Percentiles rank a stretch among this genome's conserved stretches.
Conservation (phyloP, 2,797 vertebrate species). For the Fringilla coelebs region DNA sequence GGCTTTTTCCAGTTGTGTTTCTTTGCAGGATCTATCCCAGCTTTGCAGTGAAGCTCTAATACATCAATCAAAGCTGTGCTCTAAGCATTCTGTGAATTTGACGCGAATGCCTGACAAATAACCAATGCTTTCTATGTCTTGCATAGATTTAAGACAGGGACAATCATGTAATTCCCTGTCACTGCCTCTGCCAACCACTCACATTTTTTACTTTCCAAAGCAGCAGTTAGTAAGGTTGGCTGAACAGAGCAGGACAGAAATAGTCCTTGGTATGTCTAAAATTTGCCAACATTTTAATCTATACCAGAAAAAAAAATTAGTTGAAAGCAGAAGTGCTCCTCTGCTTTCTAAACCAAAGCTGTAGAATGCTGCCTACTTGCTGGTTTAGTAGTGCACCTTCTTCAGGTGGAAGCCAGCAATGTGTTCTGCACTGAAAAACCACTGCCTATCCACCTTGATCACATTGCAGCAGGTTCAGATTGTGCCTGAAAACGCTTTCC, state of each 20-base stretch:
- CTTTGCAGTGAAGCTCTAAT: neutral
- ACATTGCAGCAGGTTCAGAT: neutral
- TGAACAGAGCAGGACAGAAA: neutral
- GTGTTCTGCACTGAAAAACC: neutral
- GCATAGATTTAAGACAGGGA: neutral
- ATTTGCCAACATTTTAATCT: neutral
- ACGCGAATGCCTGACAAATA: neutral
- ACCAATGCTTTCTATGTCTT: neutral
- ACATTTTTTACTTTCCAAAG: neutral
- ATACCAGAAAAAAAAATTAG: accelerated
- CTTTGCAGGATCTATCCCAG: neutral
- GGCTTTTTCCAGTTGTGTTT: neutral
- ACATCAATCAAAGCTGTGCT: neutral
- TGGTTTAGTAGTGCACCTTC: neutral
- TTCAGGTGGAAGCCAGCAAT: neutral
- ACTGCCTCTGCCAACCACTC: neutral
- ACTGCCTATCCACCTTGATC: neutral
- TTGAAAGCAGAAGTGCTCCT: neutral
- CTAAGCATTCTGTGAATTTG: neutral
- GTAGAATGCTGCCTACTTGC: neutral
- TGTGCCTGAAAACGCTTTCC: neutral
- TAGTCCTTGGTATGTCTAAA: neutral
- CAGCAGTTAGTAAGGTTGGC: neutral
- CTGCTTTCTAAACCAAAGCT: neutral
- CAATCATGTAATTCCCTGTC: accelerated